Evolutionary conservation across 2,113 vertebrate species (phyloP), one percentile per base, ranked within the genome.

Genomic region (Leucopternis melanops): DNA sequence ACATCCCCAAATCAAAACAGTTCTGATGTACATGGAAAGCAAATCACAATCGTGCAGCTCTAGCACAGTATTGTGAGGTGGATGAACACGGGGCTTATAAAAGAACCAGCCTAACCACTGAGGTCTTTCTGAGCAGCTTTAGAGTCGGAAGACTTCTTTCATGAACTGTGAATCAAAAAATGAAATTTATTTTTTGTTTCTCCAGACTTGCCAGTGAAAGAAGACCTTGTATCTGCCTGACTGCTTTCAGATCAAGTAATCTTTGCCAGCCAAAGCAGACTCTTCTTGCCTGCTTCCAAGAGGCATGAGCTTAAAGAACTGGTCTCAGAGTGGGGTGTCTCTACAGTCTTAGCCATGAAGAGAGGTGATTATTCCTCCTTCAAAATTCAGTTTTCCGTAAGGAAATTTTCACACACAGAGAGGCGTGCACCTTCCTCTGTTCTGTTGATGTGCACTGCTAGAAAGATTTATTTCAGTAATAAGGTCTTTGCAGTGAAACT

Each of bases 401-500:
- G 26, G 90, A 88, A 92, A 83, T 80, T 44, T 58, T 36, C 32
- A 38, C 32, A 36, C 61, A 52, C 63, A 49, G 10, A 5, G 54
- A 84, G 86, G 90, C 31, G 22, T 45, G 36, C 44, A 81, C 82
- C 65, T 83, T 74, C 75, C 49, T 62, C 91, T 86, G 34, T 47
- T 88, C 78, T 59, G 89, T 75, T 26, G 47, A 62, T 2, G 9
- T 10, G 57, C 3, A 2, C 91, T 67, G 38, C 92, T 95, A 19
- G 94, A 63, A 86, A 96, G 95, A 96, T 96, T 96, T 97, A 97
- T 97, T 97, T 92, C 92, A 81, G 65, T 95, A 97, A 97, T 94
- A 88, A 97, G 93, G 84, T 96, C 95, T 92, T 94, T 94, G 86
- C 79, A 90, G 73, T 80, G 94, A 90, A 95, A 96, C 91, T 92